Base-by-base conservation (phyloP, 2,888 invertebrate genomes). In the Polymixis flavicincta region DNA sequence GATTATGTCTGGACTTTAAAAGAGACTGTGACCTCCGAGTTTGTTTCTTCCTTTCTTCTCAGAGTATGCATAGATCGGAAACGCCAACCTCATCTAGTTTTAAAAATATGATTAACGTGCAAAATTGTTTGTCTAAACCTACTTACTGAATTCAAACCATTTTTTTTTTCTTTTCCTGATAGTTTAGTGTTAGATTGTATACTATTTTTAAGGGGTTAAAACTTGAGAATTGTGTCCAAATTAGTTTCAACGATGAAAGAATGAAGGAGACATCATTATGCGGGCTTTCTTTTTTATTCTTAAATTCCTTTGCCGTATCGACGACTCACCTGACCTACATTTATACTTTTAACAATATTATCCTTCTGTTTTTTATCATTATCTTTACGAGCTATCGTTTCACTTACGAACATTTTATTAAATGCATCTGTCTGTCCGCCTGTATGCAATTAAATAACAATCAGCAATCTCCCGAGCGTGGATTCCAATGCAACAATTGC, bases 381-480 rank as follows among this genome's bases (percentile, higher is more conserved):
- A 48, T 52, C 14, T 80, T 48, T 17, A n/a, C 19, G 14, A 64
- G 14, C 14, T 54, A 54, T 55, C 25, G 28, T 57, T 78, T n/a
- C 11, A 59, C 13, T 59, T 8, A 8, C 13, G 52, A 3, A 73
- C 8, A 14, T 73, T 54, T 61, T 25, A 60, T 52, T 52, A 17
- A 57, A 11, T 28, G 25, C 22, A 71, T 66, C 25, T n/a, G 17
- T 54, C 19, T 25, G 13, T 75, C n/a, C 32, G 19, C 66, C 22
- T 74, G 19, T 52, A 9, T 37, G 48, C 80, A 48, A 80, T 80
- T 67, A 84, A 80, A 84, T 72, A 72, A 63, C 61, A 72, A 84
- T 80, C 50, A 82, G 14, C 32, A 25, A 9, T 63, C 25, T 25
- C 25, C 7, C 28, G 50, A 64, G 50, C 83, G 55, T n/a, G 45